Evolutionary conservation across 2,797 vertebrate species (phyloP).

Genomic region (Sciurus carolinensis): DNA sequence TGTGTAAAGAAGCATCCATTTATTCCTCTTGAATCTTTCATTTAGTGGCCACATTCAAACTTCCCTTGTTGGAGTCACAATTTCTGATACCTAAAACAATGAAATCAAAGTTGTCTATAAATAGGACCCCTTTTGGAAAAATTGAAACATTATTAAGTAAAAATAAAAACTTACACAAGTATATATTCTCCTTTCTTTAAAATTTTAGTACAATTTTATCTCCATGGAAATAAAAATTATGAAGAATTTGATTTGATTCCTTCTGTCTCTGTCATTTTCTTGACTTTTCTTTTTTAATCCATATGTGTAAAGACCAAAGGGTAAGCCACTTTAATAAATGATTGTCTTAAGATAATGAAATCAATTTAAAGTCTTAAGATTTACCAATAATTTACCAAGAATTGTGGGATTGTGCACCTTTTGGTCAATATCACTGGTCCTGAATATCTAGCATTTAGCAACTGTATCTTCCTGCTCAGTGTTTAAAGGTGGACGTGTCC

Average conservation of each 20-base stretch:
- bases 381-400: background rate
- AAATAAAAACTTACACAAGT: background rate
- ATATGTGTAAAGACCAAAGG: background rate
- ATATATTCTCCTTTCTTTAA: constrained; percentile 47
- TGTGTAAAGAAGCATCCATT: background rate
- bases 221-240: constrained; percentile 54
- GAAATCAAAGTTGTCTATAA: constrained; percentile 61
- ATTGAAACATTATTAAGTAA: background rate
- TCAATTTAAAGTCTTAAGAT: background rate
- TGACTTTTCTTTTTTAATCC: background rate
- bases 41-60: background rate
- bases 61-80: constrained; percentile 39
- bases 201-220: constrained; percentile 34
- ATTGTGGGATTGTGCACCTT: background rate
- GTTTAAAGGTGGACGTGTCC: constrained; percentile 60
- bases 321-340: background rate
- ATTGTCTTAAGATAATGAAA: constrained; percentile 4
- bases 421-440: background rate
- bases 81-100: constrained; percentile 25
- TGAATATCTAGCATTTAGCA: constrained; percentile 15
- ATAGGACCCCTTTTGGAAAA: constrained; percentile 6
- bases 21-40: background rate
- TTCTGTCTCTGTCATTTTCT: background rate
- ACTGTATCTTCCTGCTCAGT: background rate
- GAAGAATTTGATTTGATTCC: constrained; percentile 36